Evolutionary conservation across 2,888 invertebrate species (phyloP), one percentile per base, ranked within the genome.

Genomic region (Anoncus sp.): DNA sequence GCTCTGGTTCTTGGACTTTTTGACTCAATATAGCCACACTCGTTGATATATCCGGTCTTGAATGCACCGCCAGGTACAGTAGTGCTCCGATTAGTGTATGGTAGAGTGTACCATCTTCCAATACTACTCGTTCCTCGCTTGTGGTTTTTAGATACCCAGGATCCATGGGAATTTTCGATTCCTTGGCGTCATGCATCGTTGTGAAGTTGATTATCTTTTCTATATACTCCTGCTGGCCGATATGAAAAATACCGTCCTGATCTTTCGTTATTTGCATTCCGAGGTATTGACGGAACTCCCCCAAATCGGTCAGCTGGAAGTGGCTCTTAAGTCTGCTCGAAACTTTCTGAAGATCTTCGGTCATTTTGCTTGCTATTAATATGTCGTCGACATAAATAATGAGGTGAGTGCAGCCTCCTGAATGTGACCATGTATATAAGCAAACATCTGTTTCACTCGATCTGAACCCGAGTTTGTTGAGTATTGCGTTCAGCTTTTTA

Each of bases 361-460:
- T 2, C n/a, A 10, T 9, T 16, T 10, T 55, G 31, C 66, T 55
- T 0, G 70, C 70, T n/a, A 83, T 49, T 0, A 77, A 20, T 10
- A 80, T 55, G 62, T 80, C 82, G 35, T 80, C 81, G 2, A 81
- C 80, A 57, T 82, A 73, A 1, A 82, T 45, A n/a, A 53, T 27
- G 4, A 82, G 31, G 18, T 76, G 73, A 1, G 57, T 69, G 1
- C 16, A 24, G n/a, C 40, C 47, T 1, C 20, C 31, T 6, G 67
- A 53, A n/a, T 66, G 62, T 16, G 47, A 20, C n/a, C 59, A 51
- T 24, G 59, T 71, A 47, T 75, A 85, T n/a, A 87, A 47, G 63
- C 85, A 86, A 2, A 74, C 69, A 67, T 87, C 86, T 22, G 65
- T 72, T 20, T 81, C 43, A 49, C 81, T 79, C 49, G 80, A 51